Conservation (phyloP, 1,140 invertebrate species). For the Tetraneura akinire region DNA sequence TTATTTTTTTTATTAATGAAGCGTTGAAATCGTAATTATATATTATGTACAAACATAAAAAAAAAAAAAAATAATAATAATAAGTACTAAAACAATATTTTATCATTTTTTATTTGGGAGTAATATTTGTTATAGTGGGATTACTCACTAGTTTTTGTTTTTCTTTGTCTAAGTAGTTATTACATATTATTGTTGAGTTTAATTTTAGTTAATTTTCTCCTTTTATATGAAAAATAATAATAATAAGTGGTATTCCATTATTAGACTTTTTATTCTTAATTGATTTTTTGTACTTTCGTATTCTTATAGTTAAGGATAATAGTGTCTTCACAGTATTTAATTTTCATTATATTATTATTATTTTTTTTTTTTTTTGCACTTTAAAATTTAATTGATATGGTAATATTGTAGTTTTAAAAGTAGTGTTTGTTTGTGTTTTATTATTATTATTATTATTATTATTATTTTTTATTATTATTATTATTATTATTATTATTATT, state of each 20-base stretch:
- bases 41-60: conserved; percentile 27
- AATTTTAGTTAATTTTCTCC: conserved; percentile 51
- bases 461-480: neutral
- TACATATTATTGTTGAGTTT: conserved; percentile 51
- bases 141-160: conserved; percentile 51
- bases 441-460: conserved; percentile 40
- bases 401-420: conserved; percentile 42
- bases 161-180: conserved; percentile 51
- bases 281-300: conserved; percentile 50
- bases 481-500: neutral
- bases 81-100: conserved; percentile 48
- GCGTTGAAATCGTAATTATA: conserved; percentile 43
- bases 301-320: conserved; percentile 50
- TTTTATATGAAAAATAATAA: conserved; percentile 39
- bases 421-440: conserved; percentile 51
- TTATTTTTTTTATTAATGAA: conserved; percentile 50
- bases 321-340: conserved; percentile 42
- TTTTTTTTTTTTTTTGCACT: conserved; percentile 44
- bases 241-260: conserved; percentile 43
- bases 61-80: no score
- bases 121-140: conserved; percentile 52
- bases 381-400: conserved; percentile 29
- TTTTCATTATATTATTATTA: conserved; percentile 18
- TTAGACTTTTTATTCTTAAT: conserved; percentile 48
- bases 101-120: conserved; percentile 49